phyloP scores from a whole-genome alignment of 2,797 vertebrate genomes.

The Channallabes apus region DNA sequence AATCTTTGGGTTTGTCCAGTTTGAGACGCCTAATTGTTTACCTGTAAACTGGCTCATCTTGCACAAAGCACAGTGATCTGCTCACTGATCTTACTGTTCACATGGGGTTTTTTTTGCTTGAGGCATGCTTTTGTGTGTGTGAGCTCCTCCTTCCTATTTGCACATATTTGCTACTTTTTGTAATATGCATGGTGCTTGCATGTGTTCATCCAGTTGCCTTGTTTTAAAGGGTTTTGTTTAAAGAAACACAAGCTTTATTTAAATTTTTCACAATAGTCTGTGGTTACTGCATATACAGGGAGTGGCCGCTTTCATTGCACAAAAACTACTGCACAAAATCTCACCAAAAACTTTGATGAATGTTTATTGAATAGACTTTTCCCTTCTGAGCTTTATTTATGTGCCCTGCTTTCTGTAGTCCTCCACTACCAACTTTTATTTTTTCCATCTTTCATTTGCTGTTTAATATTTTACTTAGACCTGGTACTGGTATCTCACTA shows the following conservation, averaged over 20 bases:
- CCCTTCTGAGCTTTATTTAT: constrained; percentile 57
- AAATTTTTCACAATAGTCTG: constrained; percentile 56
- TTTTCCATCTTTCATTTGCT: constrained; percentile 14
- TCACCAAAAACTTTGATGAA: constrained; percentile 57
- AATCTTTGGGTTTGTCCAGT: constrained; percentile 24
- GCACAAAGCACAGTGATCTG: constrained; percentile 39
- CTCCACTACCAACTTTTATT: constrained; percentile 7
- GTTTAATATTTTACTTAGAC: background rate
- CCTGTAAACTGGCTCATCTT: constrained; percentile 27
- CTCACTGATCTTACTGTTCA: constrained; percentile 46
- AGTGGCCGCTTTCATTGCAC: constrained; percentile 66
- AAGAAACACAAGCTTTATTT: constrained; percentile 43
- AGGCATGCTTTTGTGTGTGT: constrained; percentile 60
- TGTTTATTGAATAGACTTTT: constrained; percentile 65
- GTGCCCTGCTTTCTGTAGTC: constrained; percentile 8
- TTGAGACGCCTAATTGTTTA: constrained; percentile 11
- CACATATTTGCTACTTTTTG: constrained; percentile 24
- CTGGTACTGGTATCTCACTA: background rate
- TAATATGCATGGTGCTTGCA: constrained; percentile 75
- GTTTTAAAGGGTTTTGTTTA: constrained; percentile 43
- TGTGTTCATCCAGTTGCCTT: constrained; percentile 67
- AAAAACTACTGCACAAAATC: constrained; percentile 52
- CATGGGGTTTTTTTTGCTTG: constrained; percentile 38
- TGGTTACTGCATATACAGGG: constrained; percentile 79
- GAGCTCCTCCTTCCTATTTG: constrained; percentile 22